phyloP scores from a whole-genome alignment of 2,113 vertebrate species.

The Tenrec ecaudatus region DNA sequence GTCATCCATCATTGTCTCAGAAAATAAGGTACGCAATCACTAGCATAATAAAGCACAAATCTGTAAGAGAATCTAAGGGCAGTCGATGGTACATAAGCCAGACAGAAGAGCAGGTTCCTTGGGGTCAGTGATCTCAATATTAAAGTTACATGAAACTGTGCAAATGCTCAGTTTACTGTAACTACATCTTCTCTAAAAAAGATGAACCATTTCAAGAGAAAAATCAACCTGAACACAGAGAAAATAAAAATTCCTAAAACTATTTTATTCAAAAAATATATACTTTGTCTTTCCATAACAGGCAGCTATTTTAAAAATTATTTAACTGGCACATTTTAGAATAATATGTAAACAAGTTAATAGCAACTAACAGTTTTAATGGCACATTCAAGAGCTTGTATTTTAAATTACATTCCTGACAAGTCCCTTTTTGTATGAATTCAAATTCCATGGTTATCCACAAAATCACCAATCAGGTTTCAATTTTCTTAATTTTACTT shows the following conservation, averaged over 20 bases:
- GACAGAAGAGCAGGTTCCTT: background rate
- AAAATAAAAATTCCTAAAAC: constrained; percentile 43
- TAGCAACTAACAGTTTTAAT: background rate
- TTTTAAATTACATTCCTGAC: background rate
- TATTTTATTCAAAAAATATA: constrained; percentile 29
- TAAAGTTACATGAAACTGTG: background rate
- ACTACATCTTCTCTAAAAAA: constrained; percentile 27
- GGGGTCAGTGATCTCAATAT: background rate
- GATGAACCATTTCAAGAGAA: background rate
- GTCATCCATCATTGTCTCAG: background rate
- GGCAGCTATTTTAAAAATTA: background rate
- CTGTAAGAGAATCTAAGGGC: constrained; percentile 63
- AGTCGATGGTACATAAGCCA: background rate
- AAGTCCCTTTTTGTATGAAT: constrained; percentile 10
- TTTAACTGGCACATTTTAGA: constrained; percentile 30
- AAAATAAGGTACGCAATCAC: constrained; percentile 61
- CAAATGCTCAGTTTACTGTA: background rate
- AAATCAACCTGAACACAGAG: background rate
- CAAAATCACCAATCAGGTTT: background rate
- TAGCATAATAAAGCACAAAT: background rate
- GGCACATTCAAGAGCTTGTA: background rate
- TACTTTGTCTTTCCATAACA: background rate
- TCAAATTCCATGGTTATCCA: constrained; percentile 12
- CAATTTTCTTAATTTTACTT: constrained; percentile 21
- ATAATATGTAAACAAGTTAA: constrained; percentile 31